Evolutionary conservation across 1,140 invertebrate genomes (phyloP).

Genomic region (Probaryconus sp.): DNA sequence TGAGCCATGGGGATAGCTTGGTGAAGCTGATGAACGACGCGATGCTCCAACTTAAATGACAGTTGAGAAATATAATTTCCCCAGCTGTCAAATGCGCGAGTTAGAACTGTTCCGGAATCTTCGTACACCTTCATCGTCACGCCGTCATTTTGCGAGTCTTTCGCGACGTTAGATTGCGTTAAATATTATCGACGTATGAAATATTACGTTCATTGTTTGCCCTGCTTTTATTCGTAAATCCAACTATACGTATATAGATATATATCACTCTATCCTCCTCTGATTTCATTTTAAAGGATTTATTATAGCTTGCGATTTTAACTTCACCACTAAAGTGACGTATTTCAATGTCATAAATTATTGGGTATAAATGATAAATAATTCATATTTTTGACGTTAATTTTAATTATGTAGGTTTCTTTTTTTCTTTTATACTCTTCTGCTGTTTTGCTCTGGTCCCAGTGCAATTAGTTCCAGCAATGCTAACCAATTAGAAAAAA

Average conservation of each 20-base stretch:
- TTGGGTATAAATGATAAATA: no score
- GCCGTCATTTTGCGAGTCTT: constrained; percentile 47
- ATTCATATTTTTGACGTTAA: no score
- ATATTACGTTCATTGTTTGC: constrained; percentile 17
- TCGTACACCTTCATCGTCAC: constrained; percentile 28
- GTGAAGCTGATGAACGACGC: constrained; percentile 66
- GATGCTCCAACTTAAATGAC: constrained; percentile 73
- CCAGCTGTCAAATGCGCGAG: constrained; percentile 71
- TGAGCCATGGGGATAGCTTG: constrained; percentile 41
- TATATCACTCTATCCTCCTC: no score
- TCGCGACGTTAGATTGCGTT: constrained; percentile 34
- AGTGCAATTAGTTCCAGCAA: no score
- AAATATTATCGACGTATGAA: constrained; percentile 44
- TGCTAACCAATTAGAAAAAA: no score
- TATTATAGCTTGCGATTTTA: no score
- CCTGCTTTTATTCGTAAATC: not conserved
- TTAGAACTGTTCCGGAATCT: constrained; percentile 63
- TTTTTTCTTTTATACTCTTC: no score
- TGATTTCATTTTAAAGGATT: no score
- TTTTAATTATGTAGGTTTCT: no score
- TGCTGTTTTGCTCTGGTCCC: no score
- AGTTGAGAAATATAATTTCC: constrained; percentile 76
- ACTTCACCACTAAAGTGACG: no score
- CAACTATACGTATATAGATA: not conserved
- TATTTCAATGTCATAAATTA: no score